Conservation (phyloP, 2,888 invertebrate genomes). For the Drosophila lacicola region DNA sequence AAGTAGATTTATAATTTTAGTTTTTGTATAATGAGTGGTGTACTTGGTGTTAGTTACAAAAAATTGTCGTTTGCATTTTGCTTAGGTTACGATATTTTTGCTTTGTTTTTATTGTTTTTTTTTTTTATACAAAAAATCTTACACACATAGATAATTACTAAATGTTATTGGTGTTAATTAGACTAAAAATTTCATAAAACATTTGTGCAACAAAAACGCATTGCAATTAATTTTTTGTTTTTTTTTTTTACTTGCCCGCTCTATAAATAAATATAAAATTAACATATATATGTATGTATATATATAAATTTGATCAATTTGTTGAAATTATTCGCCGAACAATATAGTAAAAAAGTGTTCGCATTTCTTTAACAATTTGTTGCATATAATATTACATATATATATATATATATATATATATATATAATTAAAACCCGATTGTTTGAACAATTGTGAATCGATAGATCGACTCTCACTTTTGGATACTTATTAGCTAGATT, state of each 20-base stretch:
- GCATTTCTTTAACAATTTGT: slow-evolving; percentile 55
- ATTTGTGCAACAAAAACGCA: slow-evolving; percentile 81
- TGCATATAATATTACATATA: slow-evolving; percentile 27
- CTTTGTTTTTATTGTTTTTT: slow-evolving; percentile 23
- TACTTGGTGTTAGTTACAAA: slow-evolving; percentile 82
- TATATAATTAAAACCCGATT: slow-evolving; percentile 70
- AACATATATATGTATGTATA: slow-evolving; percentile 55
- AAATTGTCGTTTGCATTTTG: slow-evolving; percentile 55
- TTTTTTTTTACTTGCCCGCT: slow-evolving; percentile 40
- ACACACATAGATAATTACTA: slow-evolving; percentile 62
- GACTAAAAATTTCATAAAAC: slow-evolving; percentile 72
- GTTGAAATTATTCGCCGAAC: slow-evolving; percentile 67
- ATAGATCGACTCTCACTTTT: slow-evolving; percentile 30
- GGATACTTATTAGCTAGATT: slow-evolving; percentile 51
- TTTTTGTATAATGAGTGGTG: slow-evolving; percentile 54
- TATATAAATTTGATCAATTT: slow-evolving; percentile 72
- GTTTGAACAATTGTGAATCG: slow-evolving; percentile 63
- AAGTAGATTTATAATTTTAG: slow-evolving; percentile 55
- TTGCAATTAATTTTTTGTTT: slow-evolving; percentile 61
- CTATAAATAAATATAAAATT: slow-evolving; percentile 73
- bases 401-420: slow-evolving; percentile 11
- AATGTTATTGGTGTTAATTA: slow-evolving; percentile 73
- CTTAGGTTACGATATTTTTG: slow-evolving; percentile 55
- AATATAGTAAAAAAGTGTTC: slow-evolving; percentile 55
- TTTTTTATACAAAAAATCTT: slow-evolving; percentile 67